Base-by-base conservation (phyloP, 1,140 invertebrate genomes). In the Musca domestica region DNA sequence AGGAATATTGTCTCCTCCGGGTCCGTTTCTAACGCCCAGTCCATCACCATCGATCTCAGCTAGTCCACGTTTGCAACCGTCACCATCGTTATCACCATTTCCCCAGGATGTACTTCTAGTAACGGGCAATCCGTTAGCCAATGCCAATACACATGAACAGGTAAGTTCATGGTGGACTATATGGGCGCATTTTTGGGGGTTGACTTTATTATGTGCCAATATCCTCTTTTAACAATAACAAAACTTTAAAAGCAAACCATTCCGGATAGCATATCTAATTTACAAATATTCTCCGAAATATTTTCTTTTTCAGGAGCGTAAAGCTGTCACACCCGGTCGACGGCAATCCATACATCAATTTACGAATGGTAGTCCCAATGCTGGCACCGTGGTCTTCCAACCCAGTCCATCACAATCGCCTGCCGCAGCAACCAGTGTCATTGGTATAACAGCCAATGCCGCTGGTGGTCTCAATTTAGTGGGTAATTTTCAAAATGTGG, bases 1-100 rank as follows among this genome's bases (percentile, higher is more conserved):
- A 82, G 80, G 80, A 81, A 82, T 82, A 80, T 76, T 82, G 73
- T 82, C 80, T 79, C 80, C 80, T 81, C 77, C 80, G 78, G 80
- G 80, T 80, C 80, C 80, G 76, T 82, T 82, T 81, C 74, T 82
- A 73, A 82, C 80, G 75, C 80, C 80, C 75, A 82, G 80, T 74
- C 80, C 80, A 74, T 82, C 80, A 74, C 80, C 80, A 77, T 82
- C 80, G 73, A 81, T 82, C 70, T 81, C 80, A 76, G 80, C 80
- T 76, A 82, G 80, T 77, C 80, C 80, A 71, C 76, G 80, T 72
- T 74, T 82, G 68, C 80, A 81, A 73, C 80, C 80, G 72, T 82
- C 80, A 72, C 80, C 80, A 66, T 82, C 80, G 69, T 71, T 78
- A 41, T 82, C 80, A 70, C 80, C 80, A 72, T 82, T 82, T 73